Base-by-base conservation (phyloP, 2,888 invertebrate genomes). In the Urechis unicinctus region DNA sequence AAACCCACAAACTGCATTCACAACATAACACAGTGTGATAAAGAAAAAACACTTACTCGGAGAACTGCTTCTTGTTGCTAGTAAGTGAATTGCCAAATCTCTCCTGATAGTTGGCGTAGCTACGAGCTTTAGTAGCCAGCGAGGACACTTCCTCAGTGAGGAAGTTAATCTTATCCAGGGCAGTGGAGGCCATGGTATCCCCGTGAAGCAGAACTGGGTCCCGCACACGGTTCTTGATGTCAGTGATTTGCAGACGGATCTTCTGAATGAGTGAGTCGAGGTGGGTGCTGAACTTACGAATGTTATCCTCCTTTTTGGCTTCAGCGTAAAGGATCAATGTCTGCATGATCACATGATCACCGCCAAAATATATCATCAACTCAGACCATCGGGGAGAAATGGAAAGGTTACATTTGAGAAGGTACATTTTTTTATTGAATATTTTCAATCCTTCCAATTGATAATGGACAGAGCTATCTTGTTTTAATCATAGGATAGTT, bases 221-320 rank as follows among this genome's bases (percentile, higher is more conserved):
- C 56, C 68, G 69, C 6, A 75, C 72, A 44, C 66, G 58, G 57
- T 68, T 69, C 63, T 72, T 75, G 36, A 77, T 65, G 42, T 74
- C 70, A 59, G 69, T 68, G 53, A 77, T 64, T 52, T 68, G 68
- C 50, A 61, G 58, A 17, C 69, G 65, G 48, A 75, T 76, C 53
- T 69, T 65, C 56, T 65, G 63, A 48, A 78, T 73, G 21, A 75
- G 67, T 0, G 61, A 61, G 56, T 75, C 73, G 29, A 78, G 66
- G 56, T 78, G 72, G 3, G 67, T 62, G 52, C 71, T 72, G 66
- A 77, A 78, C 61, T 75, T 73, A 28, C 73, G 64, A 36, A 78
- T 75, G 57, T 78, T 77, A 59, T 78, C 77, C 56, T 78, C 78
- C 53, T 75, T 75, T 63, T 77, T 78, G 28, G 78, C 77, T 60